A percentile compares a stretch with the other conserved stretches of the same genome.
Evolutionary conservation across 1,140 invertebrate genomes (phyloP).

Genomic region (Aphelenchoides fujianensis): DNA sequence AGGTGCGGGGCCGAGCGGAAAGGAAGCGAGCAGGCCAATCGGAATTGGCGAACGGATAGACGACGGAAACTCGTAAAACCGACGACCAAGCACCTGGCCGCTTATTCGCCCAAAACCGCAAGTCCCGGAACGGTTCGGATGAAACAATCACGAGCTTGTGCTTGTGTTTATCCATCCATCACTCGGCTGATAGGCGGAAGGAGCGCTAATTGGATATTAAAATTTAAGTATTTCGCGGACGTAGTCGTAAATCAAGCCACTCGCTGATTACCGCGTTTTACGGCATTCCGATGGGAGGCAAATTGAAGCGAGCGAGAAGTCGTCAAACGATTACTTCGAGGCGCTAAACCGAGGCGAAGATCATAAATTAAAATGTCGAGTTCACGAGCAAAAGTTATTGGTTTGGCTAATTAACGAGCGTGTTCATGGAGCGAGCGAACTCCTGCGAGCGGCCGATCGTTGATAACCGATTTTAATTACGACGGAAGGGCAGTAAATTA

Average conservation of each 20-base stretch:
- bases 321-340: background rate
- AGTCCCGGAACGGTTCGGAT: too few relatives aligned
- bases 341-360: background rate
- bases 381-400: background rate
- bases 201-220: background rate
- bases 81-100: background rate
- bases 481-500: background rate
- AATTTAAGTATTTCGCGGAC: background rate
- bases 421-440: background rate
- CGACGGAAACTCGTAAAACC: background rate
- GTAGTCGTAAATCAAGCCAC: background rate
- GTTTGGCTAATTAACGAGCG: background rate
- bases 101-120: background rate
- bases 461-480: conserved; percentile 1
- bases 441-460: background rate
- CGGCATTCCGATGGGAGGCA: too few relatives aligned
- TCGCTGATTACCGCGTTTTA: too few relatives aligned
- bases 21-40: background rate
- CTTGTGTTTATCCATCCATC: too few relatives aligned
- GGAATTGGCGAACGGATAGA: background rate
- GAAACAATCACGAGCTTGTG: too few relatives aligned
- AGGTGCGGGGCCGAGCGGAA: background rate
- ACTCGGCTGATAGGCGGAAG: too few relatives aligned
- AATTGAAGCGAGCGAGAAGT: too few relatives aligned
- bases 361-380: background rate